Evolutionary conservation across 2,113 vertebrate species (phyloP).

Genomic region (Cheilinus undulatus): DNA sequence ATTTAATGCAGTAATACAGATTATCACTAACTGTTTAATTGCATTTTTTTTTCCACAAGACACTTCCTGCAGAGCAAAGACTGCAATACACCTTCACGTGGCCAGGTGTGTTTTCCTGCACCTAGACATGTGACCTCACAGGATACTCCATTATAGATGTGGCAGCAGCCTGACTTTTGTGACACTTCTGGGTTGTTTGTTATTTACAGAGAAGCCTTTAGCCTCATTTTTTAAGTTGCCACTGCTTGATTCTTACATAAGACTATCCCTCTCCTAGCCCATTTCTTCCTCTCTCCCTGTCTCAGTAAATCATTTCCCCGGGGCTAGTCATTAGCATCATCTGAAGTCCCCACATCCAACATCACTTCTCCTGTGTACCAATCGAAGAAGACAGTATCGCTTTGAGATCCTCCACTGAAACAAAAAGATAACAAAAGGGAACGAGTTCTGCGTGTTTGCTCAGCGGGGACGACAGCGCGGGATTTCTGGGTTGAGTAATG

Average conservation of each 20-base stretch:
- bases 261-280: constrained; percentile 49
- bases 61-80: constrained; percentile 11
- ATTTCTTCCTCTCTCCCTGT: constrained; percentile 51
- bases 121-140: constrained; percentile 26
- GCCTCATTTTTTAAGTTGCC: constrained; percentile 32
- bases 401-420: constrained; percentile 43
- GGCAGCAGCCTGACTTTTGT: constrained; percentile 41
- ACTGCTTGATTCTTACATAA: constrained; percentile 73
- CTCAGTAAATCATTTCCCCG: constrained; percentile 72
- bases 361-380: constrained; percentile 55
- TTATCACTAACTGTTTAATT: constrained; percentile 67
- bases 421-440: background rate
- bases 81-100: background rate
- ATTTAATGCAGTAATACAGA: constrained; percentile 61
- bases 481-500: constrained; percentile 19
- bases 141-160: constrained; percentile 27
- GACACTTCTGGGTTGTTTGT: constrained; percentile 38
- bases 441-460: constrained; percentile 33
- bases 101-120: constrained; percentile 14
- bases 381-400: constrained; percentile 59
- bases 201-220: constrained; percentile 54
- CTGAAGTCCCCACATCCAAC: constrained; percentile 62
- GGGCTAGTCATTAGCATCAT: constrained; percentile 74
- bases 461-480: constrained; percentile 43
- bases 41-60: constrained; percentile 54